Evolutionary conservation across 2,113 vertebrate genomes (phyloP).

Genomic region (Henicopernis longicauda): DNA sequence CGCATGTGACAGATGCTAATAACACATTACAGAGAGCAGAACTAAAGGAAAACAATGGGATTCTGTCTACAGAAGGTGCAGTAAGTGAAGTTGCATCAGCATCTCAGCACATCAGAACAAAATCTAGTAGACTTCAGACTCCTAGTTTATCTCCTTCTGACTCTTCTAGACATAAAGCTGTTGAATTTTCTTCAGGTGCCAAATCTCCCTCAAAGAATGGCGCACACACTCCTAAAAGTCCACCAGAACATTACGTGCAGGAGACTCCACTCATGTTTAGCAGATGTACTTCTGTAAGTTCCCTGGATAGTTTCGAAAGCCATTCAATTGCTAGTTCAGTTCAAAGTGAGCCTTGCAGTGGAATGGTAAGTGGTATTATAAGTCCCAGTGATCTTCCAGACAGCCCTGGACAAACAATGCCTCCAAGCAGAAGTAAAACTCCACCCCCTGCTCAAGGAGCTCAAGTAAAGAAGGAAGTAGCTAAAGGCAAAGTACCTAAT

Average conservation of each 20-base stretch:
- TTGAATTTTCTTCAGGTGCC: conserved; percentile 82
- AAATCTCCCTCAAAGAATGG: conserved; percentile 87
- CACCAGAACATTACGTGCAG: conserved; percentile 84
- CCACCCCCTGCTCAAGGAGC: conserved; percentile 76
- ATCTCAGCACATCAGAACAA: conserved; percentile 72
- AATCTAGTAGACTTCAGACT: conserved; percentile 70
- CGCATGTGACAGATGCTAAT: conserved; percentile 69
- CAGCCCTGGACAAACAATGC: conserved; percentile 93
- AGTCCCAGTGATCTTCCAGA: conserved; percentile 93
- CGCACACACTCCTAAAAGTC: conserved; percentile 90
- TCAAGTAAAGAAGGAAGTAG: conserved; percentile 70
- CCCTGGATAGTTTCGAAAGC: conserved; percentile 90
- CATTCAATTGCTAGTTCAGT: conserved; percentile 91
- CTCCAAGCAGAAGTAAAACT: conserved; percentile 90
- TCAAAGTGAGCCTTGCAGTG: conserved; percentile 89
- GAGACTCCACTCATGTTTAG: conserved; percentile 95
- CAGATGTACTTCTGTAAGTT: conserved; percentile 92
- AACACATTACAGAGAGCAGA: conserved; percentile 81
- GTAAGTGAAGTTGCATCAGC: conserved; percentile 66
- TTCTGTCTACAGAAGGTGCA: conserved; percentile 58
- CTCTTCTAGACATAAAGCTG: conserved; percentile 77
- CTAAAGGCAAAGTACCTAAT: conserved; percentile 69
- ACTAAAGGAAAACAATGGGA: conserved; percentile 70
- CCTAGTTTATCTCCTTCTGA: conserved; percentile 74
- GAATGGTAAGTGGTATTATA: conserved; percentile 88